These are phyloP conservation scores for Gadopsis bispinosus DNA, from an alignment of 2,797 vertebrate species.

Conservation along the genomic window DNA sequence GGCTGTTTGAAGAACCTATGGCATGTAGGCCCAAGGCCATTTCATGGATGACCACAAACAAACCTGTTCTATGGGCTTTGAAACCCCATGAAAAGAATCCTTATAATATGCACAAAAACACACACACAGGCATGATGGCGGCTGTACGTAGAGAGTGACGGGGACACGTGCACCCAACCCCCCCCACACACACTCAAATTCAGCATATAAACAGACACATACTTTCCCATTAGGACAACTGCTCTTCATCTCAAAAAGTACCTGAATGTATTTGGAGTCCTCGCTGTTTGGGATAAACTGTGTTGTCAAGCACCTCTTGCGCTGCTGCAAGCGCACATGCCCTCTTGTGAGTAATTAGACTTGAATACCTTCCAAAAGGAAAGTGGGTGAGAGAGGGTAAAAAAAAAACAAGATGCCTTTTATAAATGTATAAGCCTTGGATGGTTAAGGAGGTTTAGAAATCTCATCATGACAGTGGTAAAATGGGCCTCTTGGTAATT, in stretches of 20 bases:
- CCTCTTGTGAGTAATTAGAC: conserved; percentile 80
- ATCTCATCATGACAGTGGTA: conserved; percentile 80
- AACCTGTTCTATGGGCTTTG: conserved; percentile 38
- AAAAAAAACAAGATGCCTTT: conserved; percentile 62
- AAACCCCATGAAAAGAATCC: conserved; percentile 37
- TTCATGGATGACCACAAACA: conserved; percentile 65
- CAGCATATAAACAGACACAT: neutral
- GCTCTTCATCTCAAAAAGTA: conserved; percentile 42
- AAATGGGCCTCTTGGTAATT: conserved; percentile 85
- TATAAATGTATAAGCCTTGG: conserved; percentile 78
- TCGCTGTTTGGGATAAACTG: conserved; percentile 74
- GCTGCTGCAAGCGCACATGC: conserved; percentile 74
- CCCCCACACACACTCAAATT: neutral
- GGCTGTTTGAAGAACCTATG: conserved; percentile 67
- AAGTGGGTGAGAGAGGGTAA: neutral
- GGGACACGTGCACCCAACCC: neutral
- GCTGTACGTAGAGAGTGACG: conserved; percentile 10
- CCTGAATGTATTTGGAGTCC: conserved; percentile 46
- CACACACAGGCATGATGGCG: conserved; percentile 9
- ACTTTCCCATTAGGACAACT: conserved; percentile 39
- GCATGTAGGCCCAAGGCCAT: conserved; percentile 57
- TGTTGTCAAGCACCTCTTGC: conserved; percentile 79
- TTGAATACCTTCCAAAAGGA: conserved; percentile 77
- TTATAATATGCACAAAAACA: conserved; percentile 29
- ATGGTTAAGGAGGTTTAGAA: conserved; percentile 81